These are phyloP conservation scores for Nomada fabriciana DNA, from an alignment of 2,888 invertebrate species.

Conservation along the genomic window DNA sequence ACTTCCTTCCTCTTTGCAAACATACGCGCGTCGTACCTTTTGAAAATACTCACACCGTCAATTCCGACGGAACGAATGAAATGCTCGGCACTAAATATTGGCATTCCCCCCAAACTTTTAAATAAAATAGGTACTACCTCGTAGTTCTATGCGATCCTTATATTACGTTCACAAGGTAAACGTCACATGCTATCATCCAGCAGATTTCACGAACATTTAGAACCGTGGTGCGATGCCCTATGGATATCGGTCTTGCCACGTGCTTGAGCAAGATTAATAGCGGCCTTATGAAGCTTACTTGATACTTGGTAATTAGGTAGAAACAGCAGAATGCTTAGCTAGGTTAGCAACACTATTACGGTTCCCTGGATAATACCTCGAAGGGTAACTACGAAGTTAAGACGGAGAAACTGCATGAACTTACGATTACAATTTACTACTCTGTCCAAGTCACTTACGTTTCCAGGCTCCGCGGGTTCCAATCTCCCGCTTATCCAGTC, in stretches of 20 bases:
- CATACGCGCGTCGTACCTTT: no score
- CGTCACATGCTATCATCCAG: not conserved
- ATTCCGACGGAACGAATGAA: no score
- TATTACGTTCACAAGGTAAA: no score
- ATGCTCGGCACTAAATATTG: no score
- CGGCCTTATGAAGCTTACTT: conserved; percentile 59
- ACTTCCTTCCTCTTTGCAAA: no score
- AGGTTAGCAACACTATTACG: conserved; percentile 41
- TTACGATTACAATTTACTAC: conserved; percentile 64
- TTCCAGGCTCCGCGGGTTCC: conserved; percentile 35
- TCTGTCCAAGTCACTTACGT: conserved; percentile 44
- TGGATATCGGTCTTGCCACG: conserved; percentile 36
- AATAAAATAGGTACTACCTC: no score
- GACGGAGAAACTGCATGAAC: conserved; percentile 60
- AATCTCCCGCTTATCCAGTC: not conserved
- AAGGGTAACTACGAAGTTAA: conserved; percentile 60
- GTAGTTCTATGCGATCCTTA: no score
- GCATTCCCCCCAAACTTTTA: no score
- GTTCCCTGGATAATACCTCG: conserved; percentile 54
- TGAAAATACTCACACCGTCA: no score
- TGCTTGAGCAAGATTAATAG: conserved; percentile 66
- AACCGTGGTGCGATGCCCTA: conserved; percentile 4
- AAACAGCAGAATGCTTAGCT: conserved; percentile 66
- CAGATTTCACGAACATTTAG: conserved; percentile 26
- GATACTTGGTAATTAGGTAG: conserved; percentile 67